Evolutionary conservation across 2,888 invertebrate species (phyloP), one percentile per base, ranked within the genome.

Genomic region (Drosophila pegasa): DNA sequence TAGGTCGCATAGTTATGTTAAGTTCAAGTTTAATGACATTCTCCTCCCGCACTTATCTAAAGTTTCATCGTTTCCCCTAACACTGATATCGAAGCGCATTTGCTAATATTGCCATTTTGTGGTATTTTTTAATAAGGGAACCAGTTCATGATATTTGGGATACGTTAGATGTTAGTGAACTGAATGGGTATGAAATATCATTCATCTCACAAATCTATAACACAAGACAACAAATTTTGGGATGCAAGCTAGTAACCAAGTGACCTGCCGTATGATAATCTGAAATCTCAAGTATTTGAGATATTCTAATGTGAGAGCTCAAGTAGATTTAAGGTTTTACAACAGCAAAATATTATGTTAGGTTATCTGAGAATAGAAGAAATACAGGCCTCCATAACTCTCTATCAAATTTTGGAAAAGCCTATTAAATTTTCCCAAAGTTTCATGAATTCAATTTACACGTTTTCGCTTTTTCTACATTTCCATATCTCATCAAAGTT

Each of bases 1-100:
- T 81, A 85, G 82, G 82, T 85, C 77, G 85, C 82, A 71, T 65
- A 70, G 78, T 58, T 45, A 45, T 1, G 12, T 45, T 29, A 29
- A 45, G 45, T 68, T 62, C 6, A 51, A 64, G 40, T 38, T 48
- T 20, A 41, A 22, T 29, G 20, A 61, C 57, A 57, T 59, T 68
- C 27, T 35, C 16, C 9, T 61, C 29, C 31, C 43, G 55, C 47
- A n/a, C 27, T 35, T 27, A 37, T 25, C 54, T 41, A 27, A 16
- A 51, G 22, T 25, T 48, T 20, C 25, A 51, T 41, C 51, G 16
- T 16, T 43, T 25, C 51, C 22, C 51, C 27, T 54, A 61, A 29
- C 54, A 60, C n/a, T 25, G 25, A 45, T 22, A 35, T 33, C 50
- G 10, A 78, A 64, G 60, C 60, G 55, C 47, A 64, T 72, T 55